Base-by-base conservation (phyloP, 2,113 vertebrate species). In the Lepisosteus oculatus region DNA sequence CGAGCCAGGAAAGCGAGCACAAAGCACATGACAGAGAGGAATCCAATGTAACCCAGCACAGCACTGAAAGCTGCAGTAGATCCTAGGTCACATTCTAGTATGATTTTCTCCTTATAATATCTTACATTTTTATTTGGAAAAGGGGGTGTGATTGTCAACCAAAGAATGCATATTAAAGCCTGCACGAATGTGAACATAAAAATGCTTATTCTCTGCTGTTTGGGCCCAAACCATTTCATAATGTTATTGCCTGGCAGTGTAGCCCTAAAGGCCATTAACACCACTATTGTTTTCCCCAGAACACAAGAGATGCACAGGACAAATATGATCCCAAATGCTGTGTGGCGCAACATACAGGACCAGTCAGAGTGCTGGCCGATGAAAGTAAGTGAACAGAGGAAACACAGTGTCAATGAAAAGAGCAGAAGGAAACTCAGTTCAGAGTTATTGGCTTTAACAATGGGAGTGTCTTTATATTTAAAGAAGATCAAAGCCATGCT, bases 361-460 rank as follows among this genome's bases (percentile, higher is more conserved):
- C 79, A 82, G 3, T 78, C 66, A 70, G 84, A 81, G 17, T 81
- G 81, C 9, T 51, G 42, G 8, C 80, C 78, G 42, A 82, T 81
- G 74, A 86, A 84, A 12, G 82, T 80, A 29, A 83, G 68, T n/a
- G 82, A 79, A 62, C 84, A 85, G 43, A 85, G 70, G 68, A 85
- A 85, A 75, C 84, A 85, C 2, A 85, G 69, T 65, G 79, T 72
- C 66, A 85, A 66, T 3, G 82, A 84, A 65, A 85, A 78, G 44
- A 84, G 79, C n/a, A n/a, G n/a, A n/a, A n/a, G n/a, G n/a, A n/a
- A n/a, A n/a, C n/a, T n/a, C n/a, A n/a, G n/a, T n/a, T 89, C 86
- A 41, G 85, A 87, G 75, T 90, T 90, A 67, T 88, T 89, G 71
- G 87, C 89, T 47, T 68, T 83, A 13, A 90, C 85, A 43, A 90